Evolutionary conservation across 2,888 invertebrate genomes (phyloP).

Genomic region (Heliothis peltigera): DNA sequence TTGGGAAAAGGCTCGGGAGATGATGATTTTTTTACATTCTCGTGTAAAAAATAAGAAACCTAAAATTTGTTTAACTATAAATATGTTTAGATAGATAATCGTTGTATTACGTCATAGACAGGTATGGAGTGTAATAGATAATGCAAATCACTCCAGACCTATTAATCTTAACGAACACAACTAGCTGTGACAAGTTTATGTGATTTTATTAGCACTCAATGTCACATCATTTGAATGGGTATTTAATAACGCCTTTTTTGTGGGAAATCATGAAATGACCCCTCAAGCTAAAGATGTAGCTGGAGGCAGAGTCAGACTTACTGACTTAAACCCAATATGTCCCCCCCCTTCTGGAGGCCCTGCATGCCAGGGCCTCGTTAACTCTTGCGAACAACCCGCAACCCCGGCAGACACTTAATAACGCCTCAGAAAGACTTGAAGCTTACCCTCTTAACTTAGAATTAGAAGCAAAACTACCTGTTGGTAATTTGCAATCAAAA

Average conservation of each 20-base stretch:
- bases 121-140: conserved; percentile 26
- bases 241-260: conserved; percentile 15
- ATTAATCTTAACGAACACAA: conserved; percentile 42
- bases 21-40: conserved; percentile 16
- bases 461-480: neutral
- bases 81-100: conserved; percentile 9
- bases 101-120: conserved; percentile 19
- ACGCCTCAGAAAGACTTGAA: neutral
- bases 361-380: too few relatives aligned
- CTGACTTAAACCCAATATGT: too few relatives aligned
- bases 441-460: too few relatives aligned
- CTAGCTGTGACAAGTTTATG: conserved; percentile 33
- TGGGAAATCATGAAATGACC: too few relatives aligned
- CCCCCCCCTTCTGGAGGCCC: too few relatives aligned
- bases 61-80: conserved; percentile 5
- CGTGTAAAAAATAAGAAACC: too few relatives aligned
- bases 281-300: too few relatives aligned
- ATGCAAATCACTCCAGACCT: conserved; percentile 28
- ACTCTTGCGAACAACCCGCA: too few relatives aligned
- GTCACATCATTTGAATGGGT: conserved; percentile 17
- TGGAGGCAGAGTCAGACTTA: too few relatives aligned
- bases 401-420: conserved; percentile 5
- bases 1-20: too few relatives aligned
- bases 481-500: conserved; percentile 2
- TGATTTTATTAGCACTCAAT: conserved; percentile 46